A percentile compares a stretch with the other conserved stretches of the same genome.
Evolutionary conservation across 53 echinoderm and acorn worm genomes (phyloP).

Genomic region (Temnopleurus reevesii): DNA sequence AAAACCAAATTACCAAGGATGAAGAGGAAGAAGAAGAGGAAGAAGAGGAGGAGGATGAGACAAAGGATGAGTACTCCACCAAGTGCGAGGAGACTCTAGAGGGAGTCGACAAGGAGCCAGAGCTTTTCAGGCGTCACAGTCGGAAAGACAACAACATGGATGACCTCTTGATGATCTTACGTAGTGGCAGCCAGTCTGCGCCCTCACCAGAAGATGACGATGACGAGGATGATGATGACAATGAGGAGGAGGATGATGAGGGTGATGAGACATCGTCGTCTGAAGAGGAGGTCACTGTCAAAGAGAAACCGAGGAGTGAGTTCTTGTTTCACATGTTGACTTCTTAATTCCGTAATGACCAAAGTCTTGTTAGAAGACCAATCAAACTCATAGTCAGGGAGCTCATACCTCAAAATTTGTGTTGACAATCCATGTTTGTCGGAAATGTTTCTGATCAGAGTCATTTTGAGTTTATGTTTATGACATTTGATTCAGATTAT

Average conservation of each 20-base stretch:
- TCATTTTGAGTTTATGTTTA: too few relatives aligned
- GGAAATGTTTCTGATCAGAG: too few relatives aligned
- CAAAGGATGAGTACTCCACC: slow-evolving; percentile 20
- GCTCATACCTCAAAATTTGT: too few relatives aligned
- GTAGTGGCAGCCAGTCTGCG: background rate
- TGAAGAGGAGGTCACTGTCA: slow-evolving; percentile 10
- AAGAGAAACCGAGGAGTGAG: slow-evolving; percentile 14
- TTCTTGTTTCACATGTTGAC: background rate
- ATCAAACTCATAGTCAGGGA: too few relatives aligned
- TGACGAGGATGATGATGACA: slow-evolving; percentile 53
- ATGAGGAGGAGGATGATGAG: slow-evolving; percentile 43
- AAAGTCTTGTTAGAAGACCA: too few relatives aligned
- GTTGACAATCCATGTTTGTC: too few relatives aligned
- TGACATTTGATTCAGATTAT: too few relatives aligned
- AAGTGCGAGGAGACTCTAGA: slow-evolving; percentile 51
- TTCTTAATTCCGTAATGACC: background rate
- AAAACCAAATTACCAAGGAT: background rate
- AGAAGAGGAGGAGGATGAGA: background rate
- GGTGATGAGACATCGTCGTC: background rate
- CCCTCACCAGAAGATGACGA: slow-evolving; percentile 25
- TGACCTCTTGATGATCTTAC: background rate
- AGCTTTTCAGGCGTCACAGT: slow-evolving; percentile 32
- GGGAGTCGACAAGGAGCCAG: slow-evolving; percentile 38
- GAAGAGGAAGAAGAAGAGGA: slow-evolving; percentile 22
- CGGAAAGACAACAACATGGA: slow-evolving; percentile 21